Percentiles rank a stretch among this genome's conserved stretches.
Conservation (phyloP, 2,113 vertebrate genomes). For the Zosterops japonicus region DNA sequence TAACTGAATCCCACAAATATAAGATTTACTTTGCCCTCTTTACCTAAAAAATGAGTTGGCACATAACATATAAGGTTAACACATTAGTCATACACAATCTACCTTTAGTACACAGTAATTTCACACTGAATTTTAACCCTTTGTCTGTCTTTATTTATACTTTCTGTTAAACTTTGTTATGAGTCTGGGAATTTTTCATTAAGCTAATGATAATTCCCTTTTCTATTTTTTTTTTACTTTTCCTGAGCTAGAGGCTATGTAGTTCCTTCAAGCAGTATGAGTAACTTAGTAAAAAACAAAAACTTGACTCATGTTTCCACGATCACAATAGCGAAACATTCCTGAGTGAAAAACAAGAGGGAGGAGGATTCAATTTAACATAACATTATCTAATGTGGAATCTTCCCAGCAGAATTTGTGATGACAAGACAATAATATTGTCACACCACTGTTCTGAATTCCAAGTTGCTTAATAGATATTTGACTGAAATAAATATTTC, state of each 20-base stretch:
- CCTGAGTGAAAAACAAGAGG: constrained; percentile 39
- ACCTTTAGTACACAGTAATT: background rate
- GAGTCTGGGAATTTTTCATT: background rate
- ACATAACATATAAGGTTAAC: background rate
- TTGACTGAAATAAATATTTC: background rate
- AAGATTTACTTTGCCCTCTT: background rate
- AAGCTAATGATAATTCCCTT: background rate
- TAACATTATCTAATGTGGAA: constrained; percentile 29
- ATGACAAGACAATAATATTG: background rate
- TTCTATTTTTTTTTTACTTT: background rate
- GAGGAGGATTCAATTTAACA: constrained; percentile 2
- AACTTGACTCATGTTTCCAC: background rate
- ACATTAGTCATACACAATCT: background rate
- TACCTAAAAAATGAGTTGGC: background rate
- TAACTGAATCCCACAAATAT: background rate
- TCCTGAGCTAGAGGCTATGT: background rate
- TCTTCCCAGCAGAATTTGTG: constrained; percentile 23
- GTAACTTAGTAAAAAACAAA: background rate
- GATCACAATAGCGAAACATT: background rate
- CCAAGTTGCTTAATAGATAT: constrained; percentile 8
- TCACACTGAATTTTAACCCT: background rate
- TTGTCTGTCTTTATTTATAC: background rate
- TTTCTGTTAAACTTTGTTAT: background rate
- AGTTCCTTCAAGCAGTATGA: background rate
- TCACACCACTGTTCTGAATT: background rate